Conservation (phyloP, 2,797 vertebrate genomes). For the Neopelma chrysocephalum region DNA sequence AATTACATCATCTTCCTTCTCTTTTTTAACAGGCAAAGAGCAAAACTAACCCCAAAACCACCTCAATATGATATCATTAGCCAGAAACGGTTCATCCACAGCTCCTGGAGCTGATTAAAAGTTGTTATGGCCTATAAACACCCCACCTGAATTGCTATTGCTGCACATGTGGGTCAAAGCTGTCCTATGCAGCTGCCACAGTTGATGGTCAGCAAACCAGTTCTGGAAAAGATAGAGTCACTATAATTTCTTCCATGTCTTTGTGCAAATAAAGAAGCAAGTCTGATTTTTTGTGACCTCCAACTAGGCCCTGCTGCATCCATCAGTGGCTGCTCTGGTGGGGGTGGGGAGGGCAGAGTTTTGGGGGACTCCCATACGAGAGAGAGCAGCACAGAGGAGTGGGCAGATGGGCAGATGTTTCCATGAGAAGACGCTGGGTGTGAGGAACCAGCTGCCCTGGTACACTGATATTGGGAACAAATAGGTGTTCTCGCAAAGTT, state of each 20-base stretch:
- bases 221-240: neutral
- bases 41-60: neutral
- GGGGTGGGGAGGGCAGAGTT: neutral
- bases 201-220: neutral
- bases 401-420: neutral
- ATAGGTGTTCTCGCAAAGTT: no score
- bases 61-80: neutral
- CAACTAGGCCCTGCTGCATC: fast-evolving
- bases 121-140: neutral
- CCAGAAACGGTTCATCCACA: neutral
- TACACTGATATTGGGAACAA: neutral
- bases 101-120: neutral
- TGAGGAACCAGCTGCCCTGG: neutral
- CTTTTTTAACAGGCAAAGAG: neutral
- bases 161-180: fast-evolving
- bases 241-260: neutral
- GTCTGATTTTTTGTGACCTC: neutral
- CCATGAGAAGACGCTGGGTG: neutral
- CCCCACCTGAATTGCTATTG: neutral
- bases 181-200: neutral
- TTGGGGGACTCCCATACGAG: fast-evolving
- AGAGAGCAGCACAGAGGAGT: neutral
- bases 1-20: neutral
- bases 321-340: neutral
- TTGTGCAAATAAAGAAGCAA: neutral